phyloP scores from a whole-genome alignment of 2,888 invertebrate genomes.

The Epinotia nisella region DNA sequence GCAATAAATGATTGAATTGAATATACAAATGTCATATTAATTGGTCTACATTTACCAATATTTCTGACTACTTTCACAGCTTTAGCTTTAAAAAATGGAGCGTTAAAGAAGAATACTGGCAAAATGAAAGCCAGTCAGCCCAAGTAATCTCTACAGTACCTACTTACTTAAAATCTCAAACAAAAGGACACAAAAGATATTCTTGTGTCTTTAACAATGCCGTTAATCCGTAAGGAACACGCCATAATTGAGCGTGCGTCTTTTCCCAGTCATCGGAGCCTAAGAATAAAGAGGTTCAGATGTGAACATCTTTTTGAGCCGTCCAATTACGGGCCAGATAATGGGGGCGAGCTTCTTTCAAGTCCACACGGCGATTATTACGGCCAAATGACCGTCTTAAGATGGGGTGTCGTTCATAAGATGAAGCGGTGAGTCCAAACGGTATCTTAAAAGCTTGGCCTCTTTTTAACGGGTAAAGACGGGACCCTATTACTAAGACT shows the following conservation, averaged over 20 bases:
- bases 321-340: slow-evolving; percentile 43
- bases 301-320: slow-evolving; percentile 44
- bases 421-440: slow-evolving; percentile 6
- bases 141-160: not conserved
- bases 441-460: no score
- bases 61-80: no score
- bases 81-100: not conserved
- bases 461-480: no score
- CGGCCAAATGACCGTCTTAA: slow-evolving; percentile 45
- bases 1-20: no score
- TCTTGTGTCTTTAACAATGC: slow-evolving; percentile 23
- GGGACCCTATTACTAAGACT: no score
- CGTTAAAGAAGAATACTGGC: not conserved
- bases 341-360: slow-evolving; percentile 44
- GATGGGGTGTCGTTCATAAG: slow-evolving; percentile 4
- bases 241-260: slow-evolving; percentile 37
- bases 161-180: not conserved
- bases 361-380: slow-evolving; percentile 45
- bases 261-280: slow-evolving; percentile 35
- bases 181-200: slow-evolving; percentile 23
- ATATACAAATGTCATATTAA: no score
- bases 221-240: slow-evolving; percentile 40
- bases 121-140: not conserved
- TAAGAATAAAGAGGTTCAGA: slow-evolving; percentile 43
- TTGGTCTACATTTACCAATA: no score